Evolutionary conservation across 1,140 invertebrate genomes (phyloP), one percentile per base, ranked within the genome.

Genomic region (Trichogramma pretiosum): DNA sequence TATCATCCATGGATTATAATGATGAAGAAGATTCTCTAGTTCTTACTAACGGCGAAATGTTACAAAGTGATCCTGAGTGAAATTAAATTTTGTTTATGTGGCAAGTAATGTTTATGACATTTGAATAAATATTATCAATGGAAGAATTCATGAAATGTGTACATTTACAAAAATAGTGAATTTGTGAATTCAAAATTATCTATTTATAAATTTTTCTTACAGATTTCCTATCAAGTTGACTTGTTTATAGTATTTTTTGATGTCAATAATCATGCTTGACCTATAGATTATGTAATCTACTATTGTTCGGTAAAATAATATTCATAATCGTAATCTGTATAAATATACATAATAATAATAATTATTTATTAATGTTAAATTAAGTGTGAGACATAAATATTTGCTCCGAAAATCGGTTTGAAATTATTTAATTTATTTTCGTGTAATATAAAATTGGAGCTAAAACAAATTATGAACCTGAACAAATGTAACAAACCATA

Each of bases 1-100:
- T 83, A 5, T 71, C 84, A 26, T 81, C 82, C 46, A 72, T 83
- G 17, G 82, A 84, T 63, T 83, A 82, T 63, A 82, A 82, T 57
- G 83, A 84, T 47, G 80, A 82, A 33, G 74, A 76, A 40, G 71
- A 75, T 21, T 63, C 74, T 49, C 65, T 76, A 46, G 68, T 74
- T 61, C 59, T 72, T 54, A 73, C 73, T 33, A 78, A 78, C 56
- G 75, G 75, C 45, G 76, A 78, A 53, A 75, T 67, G 36, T 56
- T 74, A 49, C 73, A 75, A 56, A 73, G 76, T 56, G 66, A 67
- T 61, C 64, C 67, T 19, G 69, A 72, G 51, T 68, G 24, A 51
- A 22, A 57, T 44, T 35, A 26, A 45, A 45, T 36, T 22, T 39
- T 34, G n/a, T n/a, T n/a, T n/a, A n/a, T n/a, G n/a, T n/a, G n/a